phyloP scores from a whole-genome alignment of 1,140 invertebrate species.

The Bombus vancouverensis region DNA sequence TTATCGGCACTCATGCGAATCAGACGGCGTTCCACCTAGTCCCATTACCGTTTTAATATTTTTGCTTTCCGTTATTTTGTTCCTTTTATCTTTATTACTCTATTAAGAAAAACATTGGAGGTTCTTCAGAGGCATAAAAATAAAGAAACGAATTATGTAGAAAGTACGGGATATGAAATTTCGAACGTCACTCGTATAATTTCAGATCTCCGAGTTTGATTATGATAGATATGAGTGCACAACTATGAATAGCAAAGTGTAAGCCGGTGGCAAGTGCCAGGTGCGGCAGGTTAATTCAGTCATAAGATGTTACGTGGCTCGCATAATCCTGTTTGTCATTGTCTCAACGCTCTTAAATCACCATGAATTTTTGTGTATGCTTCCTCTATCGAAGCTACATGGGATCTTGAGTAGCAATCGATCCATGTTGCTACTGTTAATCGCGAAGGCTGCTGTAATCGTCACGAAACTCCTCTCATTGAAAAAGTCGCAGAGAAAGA shows the following conservation, averaged over 20 bases:
- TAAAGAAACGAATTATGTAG: not conserved
- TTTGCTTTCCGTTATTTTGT: not conserved
- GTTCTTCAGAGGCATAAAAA: not conserved
- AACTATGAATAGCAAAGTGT: slow-evolving; percentile 1
- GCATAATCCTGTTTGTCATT: slow-evolving; percentile 5
- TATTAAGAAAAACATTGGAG: not conserved
- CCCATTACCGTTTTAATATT: not conserved
- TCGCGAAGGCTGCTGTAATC: not conserved
- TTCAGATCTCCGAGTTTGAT: not conserved
- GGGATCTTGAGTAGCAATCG: too few relatives aligned
- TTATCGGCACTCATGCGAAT: not conserved
- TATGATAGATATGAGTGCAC: not conserved
- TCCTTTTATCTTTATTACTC: too few relatives aligned
- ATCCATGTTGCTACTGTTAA: not conserved
- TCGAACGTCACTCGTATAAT: not conserved
- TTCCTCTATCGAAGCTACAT: too few relatives aligned
- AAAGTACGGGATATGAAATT: not conserved
- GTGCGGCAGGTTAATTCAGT: slow-evolving; percentile 1
- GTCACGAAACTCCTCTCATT: not conserved
- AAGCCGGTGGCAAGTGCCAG: not conserved
- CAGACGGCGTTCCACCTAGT: not conserved
- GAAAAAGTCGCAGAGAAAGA: not conserved
- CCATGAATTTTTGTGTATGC: not conserved
- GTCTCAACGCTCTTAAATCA: not conserved
- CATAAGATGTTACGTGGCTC: not conserved